Evolutionary conservation across 2,888 invertebrate species (phyloP).

Genomic region (Candidula unifasciata): DNA sequence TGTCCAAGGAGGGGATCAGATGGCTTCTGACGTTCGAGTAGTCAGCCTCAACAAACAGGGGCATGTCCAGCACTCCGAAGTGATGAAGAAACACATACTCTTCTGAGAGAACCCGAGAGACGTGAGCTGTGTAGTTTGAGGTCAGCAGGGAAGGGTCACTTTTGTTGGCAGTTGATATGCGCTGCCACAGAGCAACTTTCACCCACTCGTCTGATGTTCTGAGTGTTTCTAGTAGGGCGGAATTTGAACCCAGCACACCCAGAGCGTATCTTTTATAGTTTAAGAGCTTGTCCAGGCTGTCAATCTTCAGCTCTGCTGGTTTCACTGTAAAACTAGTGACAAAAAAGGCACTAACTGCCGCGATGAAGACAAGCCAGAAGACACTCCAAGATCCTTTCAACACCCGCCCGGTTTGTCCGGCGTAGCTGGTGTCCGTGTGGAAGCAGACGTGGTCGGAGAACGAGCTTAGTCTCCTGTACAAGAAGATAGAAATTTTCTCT

Average conservation of each 20-base stretch:
- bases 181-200: not conserved
- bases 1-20: not conserved
- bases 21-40: constrained; percentile 5
- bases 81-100: not conserved
- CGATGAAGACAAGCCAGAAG: constrained; percentile 16
- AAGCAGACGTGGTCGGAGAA: constrained; percentile 35
- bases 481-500: not conserved
- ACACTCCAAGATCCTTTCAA: constrained; percentile 10
- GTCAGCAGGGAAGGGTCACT: not conserved
- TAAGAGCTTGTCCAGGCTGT: not conserved
- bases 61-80: not conserved
- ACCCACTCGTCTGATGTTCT: not conserved
- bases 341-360: constrained; percentile 6
- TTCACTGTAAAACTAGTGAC: constrained; percentile 18
- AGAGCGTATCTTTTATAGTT: not conserved
- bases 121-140: not conserved
- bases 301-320: not conserved
- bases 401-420: constrained; percentile 1
- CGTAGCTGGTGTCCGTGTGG: not conserved
- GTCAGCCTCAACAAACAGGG: not conserved
- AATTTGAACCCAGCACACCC: not conserved
- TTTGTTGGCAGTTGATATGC: not conserved
- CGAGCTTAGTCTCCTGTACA: not conserved
- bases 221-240: not conserved
- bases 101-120: not conserved